Evolutionary conservation across 2,888 invertebrate species (phyloP).

Genomic region (Argyra leucocephala): DNA sequence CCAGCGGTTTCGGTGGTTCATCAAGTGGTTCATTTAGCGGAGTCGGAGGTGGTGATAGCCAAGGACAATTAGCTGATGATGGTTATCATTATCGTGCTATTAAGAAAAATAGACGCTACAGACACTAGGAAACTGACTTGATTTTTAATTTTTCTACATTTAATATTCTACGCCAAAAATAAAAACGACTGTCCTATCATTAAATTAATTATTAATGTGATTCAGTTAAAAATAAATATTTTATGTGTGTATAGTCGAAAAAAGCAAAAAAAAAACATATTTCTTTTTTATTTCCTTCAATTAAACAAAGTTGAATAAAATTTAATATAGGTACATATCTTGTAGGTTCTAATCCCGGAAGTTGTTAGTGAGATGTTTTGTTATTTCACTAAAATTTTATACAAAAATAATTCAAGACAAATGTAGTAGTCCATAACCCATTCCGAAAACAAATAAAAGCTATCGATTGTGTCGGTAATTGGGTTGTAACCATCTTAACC

Average conservation of each 20-base stretch:
- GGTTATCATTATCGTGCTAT: background rate
- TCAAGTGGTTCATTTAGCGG: background rate
- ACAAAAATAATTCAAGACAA: no score
- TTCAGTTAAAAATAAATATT: slow-evolving; percentile 5
- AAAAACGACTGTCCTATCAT: background rate
- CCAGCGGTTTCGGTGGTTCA: background rate
- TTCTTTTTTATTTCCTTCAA: no score
- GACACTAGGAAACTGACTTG: background rate
- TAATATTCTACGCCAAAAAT: background rate
- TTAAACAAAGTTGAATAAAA: background rate
- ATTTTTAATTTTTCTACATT: background rate
- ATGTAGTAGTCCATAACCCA: no score
- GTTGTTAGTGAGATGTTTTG: no score
- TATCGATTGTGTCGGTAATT: no score
- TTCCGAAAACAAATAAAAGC: no score
- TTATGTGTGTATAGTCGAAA: background rate
- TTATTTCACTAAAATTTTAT: no score
- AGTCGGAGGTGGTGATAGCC: background rate
- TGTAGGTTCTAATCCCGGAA: no score
- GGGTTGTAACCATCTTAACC: no score
- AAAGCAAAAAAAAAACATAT: background rate
- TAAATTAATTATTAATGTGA: background rate
- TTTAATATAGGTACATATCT: background rate
- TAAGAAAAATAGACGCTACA: background rate
- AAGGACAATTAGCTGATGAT: background rate